These are phyloP conservation scores for Lepus townsendii DNA, from an alignment of 2,797 vertebrate genomes.

Conservation along the genomic window DNA sequence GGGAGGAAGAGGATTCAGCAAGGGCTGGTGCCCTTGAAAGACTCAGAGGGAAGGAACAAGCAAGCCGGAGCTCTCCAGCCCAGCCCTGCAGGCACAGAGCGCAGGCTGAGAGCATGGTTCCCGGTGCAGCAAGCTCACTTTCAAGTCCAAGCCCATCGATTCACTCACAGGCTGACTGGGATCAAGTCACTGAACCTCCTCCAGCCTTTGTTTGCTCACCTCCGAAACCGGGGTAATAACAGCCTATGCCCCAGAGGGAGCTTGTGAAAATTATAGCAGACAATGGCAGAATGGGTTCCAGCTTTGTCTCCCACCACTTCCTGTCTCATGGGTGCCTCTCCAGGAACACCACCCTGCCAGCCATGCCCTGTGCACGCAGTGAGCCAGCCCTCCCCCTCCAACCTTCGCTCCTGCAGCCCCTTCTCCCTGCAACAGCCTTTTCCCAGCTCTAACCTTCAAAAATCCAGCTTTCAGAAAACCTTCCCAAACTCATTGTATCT, in stretches of 20 bases:
- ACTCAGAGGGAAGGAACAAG: not conserved
- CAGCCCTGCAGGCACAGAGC: not conserved
- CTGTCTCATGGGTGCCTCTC: not conserved
- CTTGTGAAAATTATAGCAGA: not conserved
- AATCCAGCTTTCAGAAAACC: not conserved
- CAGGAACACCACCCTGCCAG: not conserved
- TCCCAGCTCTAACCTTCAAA: not conserved
- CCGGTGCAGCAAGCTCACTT: not conserved
- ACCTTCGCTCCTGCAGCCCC: not conserved
- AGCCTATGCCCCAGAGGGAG: not conserved
- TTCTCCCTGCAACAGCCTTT: not conserved
- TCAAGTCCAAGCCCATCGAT: not conserved
- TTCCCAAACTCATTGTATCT: not conserved
- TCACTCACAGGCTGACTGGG: not conserved
- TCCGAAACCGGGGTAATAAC: not conserved
- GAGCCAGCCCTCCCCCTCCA: not conserved
- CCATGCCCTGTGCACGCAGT: not conserved
- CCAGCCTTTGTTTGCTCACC: conserved; percentile 11
- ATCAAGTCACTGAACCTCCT: not conserved
- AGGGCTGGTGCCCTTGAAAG: not conserved
- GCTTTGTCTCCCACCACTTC: not conserved
- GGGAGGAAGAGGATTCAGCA: not conserved
- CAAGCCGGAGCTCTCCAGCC: not conserved
- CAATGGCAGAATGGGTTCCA: not conserved
- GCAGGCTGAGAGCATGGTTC: not conserved